Base-by-base conservation (phyloP, 1,140 invertebrate genomes). In the Drosophila kurseongensis region DNA sequence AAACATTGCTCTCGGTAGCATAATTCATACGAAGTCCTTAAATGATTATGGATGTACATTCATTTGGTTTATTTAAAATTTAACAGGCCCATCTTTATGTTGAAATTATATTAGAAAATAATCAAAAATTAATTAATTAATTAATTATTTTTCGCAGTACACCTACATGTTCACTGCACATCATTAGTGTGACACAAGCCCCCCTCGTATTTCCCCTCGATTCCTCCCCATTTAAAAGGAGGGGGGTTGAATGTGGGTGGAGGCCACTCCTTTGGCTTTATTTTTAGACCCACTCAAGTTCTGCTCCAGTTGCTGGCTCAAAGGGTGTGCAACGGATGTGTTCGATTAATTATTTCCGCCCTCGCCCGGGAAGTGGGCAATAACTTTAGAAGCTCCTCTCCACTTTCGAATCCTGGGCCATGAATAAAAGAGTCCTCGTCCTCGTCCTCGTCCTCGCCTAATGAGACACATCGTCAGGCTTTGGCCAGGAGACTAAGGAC, bases 281-380 rank as follows among this genome's bases (percentile, higher is more conserved):
- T 71, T 72, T 72, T 71, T 72, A 72, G 66, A 45, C 18, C 44
- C 52, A 58, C 44, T 72, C 44, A n/a, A 41, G 67, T 71, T 69
- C 65, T 69, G 67, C 67, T 71, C 67, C 67, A 71, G 66, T 71
- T 71, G 47, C 62, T 71, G 67, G 35, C 65, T 71, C 67, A 71
- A 72, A 72, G 65, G 68, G 68, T 72, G 68, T 72, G 68, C 68
- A 71, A 41, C 68, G 68, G 68, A 72, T 72, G 65, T 72, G 65
- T 72, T 72, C 68, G 68, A 72, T 72, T 72, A 72, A 72, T 72
- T 72, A 72, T 72, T 71, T 72, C 68, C 68, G 68, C 68, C 67
- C 54, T 54, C 50, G 36, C 51, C 68, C 50, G 36, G 27, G 35
- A 68, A 67, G 45, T 44, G 38, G 44, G 36, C 65, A 67, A 67